Base-by-base conservation (phyloP, 2,797 vertebrate species). In the Amniataba percoides region DNA sequence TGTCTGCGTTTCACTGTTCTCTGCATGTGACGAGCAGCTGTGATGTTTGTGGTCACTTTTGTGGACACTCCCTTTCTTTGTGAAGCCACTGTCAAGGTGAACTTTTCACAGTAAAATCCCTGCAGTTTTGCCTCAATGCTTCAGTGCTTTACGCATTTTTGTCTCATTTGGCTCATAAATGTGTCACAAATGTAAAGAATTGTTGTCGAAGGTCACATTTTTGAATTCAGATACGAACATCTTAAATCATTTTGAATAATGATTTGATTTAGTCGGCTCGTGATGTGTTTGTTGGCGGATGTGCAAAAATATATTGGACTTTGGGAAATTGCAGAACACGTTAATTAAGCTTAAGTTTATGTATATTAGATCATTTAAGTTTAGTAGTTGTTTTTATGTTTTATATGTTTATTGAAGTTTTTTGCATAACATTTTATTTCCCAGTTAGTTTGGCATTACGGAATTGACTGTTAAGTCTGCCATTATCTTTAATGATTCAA, bases 281-380 rank as follows among this genome's bases (percentile, higher is more conserved):
- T 51, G 36, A 21, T 16, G n/a, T 15, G 14, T 67, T 25, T 45
- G 59, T 55, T 45, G 60, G 42, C 60, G 64, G 23, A 65, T 49
- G 23, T 42, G 31, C 7, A 51, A 51, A 31, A 56, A 39, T 7
- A 63, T 49, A 42, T 25, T 16, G 12, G 39, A 53, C 25, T n/a
- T 39, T 11, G 34, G 40, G 6, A 31, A 36, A 39, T 34, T 23
- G n/a, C 14, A 49, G 34, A 4, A 49, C 13, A 60, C 43, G 19
- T 58, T 21, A 65, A 31, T 55, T 10, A 25, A 42, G 2, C 19
- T 5, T 6, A 6, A n/a, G 49, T 36, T 36, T 14, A 23, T 63
- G 2, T 46, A 25, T 52, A n/a, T 31, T 52, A 60, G 4, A 61
- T n/a, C 11, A 0, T 39, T 49, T 64, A 49, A 63, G 11, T 31